Percentiles rank a stretch among this genome's conserved stretches.
These are phyloP conservation scores for Sussaba pulchella DNA, from an alignment of 2,888 invertebrate genomes.

Conservation along the genomic window DNA sequence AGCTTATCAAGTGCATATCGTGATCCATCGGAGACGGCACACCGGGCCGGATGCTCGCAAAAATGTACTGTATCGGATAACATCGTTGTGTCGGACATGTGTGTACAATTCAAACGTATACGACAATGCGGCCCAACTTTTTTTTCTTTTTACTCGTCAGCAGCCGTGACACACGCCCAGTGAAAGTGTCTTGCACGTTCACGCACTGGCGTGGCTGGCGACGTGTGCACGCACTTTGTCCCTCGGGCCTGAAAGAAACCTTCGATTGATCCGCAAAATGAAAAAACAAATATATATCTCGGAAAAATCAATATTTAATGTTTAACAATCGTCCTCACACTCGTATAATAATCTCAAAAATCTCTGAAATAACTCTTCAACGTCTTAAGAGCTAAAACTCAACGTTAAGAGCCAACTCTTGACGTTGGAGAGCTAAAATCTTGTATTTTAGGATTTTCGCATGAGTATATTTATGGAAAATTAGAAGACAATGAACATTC, in stretches of 20 bases:
- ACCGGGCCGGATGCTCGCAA: too few relatives aligned
- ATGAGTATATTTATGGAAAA: too few relatives aligned
- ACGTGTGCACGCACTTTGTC: slow-evolving; percentile 53
- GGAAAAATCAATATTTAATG: neutral
- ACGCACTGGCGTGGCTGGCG: slow-evolving; percentile 29
- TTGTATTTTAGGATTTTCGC: too few relatives aligned
- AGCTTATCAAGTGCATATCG: too few relatives aligned
- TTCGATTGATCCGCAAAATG: neutral
- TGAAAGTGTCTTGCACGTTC: slow-evolving; percentile 58
- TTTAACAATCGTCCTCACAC: neutral
- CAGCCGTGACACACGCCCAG: slow-evolving; percentile 51
- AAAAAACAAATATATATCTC: too few relatives aligned
- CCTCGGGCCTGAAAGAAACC: slow-evolving; percentile 24
- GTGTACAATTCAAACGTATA: slow-evolving; percentile 37
- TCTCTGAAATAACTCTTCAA: too few relatives aligned
- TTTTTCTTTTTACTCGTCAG: slow-evolving; percentile 25
- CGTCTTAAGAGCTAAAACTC: too few relatives aligned
- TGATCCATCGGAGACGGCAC: too few relatives aligned
- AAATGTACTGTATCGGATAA: too few relatives aligned
- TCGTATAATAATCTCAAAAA: neutral
- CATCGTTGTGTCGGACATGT: neutral
- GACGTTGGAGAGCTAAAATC: too few relatives aligned
- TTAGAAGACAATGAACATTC: too few relatives aligned
- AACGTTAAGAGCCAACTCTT: too few relatives aligned
- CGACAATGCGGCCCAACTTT: slow-evolving; percentile 43